These are phyloP conservation scores for Sapajus apella DNA, from an alignment of 2,113 vertebrate genomes.

Conservation along the genomic window DNA sequence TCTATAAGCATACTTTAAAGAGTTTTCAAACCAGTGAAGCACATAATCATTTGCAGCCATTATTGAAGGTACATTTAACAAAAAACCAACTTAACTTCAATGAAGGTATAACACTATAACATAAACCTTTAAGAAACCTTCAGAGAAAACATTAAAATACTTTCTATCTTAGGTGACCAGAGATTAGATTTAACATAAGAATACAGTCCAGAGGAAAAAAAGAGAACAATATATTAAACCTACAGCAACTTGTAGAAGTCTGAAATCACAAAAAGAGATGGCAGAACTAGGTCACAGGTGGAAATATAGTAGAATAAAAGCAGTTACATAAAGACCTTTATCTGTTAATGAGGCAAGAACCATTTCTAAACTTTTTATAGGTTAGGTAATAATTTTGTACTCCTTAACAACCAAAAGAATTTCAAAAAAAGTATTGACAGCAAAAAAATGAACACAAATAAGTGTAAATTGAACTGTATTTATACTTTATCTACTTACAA, in stretches of 20 bases:
- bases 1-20: slow-evolving; percentile 72
- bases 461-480: background rate
- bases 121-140: slow-evolving; percentile 76
- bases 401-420: background rate
- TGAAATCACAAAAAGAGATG: slow-evolving; percentile 27
- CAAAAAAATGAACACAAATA: background rate
- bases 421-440: background rate
- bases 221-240: background rate
- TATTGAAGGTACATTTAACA: slow-evolving; percentile 76
- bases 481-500: background rate
- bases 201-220: background rate
- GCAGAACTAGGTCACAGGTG: background rate
- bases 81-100: slow-evolving; percentile 78
- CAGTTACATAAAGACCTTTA: background rate
- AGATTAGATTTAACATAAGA: slow-evolving; percentile 48
- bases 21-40: slow-evolving; percentile 82
- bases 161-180: slow-evolving; percentile 34
- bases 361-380: background rate
- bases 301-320: background rate
- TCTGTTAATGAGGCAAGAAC: background rate
- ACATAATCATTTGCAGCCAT: slow-evolving; percentile 78
- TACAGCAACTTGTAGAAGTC: slow-evolving; percentile 4
- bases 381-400: slow-evolving; percentile 13
- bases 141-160: slow-evolving; percentile 73
- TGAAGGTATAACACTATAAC: slow-evolving; percentile 70